Evolutionary conservation across 2,888 invertebrate species (phyloP), one percentile per base, ranked within the genome.

Genomic region (Calameuta filiformis): DNA sequence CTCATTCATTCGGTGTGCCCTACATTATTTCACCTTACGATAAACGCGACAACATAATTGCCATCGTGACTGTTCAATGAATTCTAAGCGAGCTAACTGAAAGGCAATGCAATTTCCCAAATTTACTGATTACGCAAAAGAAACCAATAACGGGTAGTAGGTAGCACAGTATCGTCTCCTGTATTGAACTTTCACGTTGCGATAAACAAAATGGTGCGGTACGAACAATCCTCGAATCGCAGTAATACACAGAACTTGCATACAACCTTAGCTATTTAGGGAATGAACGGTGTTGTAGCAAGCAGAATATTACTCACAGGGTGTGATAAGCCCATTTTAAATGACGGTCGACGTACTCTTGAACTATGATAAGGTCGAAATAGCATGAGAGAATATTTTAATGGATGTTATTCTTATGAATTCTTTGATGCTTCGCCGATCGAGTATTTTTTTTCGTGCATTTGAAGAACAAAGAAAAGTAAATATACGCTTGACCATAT

Each of bases 231-330:
- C 81, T 77, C 81, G 79, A 82, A 73, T 82, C 81, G 81, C 76
- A 79, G 77, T 76, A 78, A 81, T 81, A 81, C 81, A 83, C 81
- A 83, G 79, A 82, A 78, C 76, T 79, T 79, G 75, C 9, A 80
- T 80, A 78, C 77, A 82, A 80, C 71, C 76, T 77, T 82, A 79
- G 81, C 77, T 81, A 83, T 76, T 76, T 80, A 81, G 80, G 83
- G 82, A 85, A 85, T 85, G 84, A 85, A 86, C 79, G 78, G 80
- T 77, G 71, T 85, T 71, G 71, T 34, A 71, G 33, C 71, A 71
- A 56, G 31, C 71, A 9, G 12, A 31, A 71, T 71, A 71, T 71
- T 31, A 33, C 31, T 71, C 71, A 56, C 23, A 56, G 56, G 56
- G 56, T 9, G 23, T 56, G 56, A 56, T 23, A 56, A 56, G 2